These are phyloP conservation scores for Crepidodera aurea DNA, from an alignment of 2,888 invertebrate species.

Conservation along the genomic window DNA sequence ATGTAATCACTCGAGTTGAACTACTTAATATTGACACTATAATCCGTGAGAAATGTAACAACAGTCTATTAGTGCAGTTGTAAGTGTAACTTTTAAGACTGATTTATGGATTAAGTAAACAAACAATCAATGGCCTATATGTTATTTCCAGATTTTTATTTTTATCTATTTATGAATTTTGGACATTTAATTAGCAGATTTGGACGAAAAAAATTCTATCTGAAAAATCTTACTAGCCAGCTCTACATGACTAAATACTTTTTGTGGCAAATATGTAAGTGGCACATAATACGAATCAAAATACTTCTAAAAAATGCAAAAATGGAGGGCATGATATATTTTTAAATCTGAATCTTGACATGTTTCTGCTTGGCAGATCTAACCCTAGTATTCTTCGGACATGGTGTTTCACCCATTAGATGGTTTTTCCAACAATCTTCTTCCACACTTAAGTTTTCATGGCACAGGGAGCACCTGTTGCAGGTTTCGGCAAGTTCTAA, in stretches of 20 bases:
- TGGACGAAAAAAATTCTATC: too few species aligned
- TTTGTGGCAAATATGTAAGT: background rate
- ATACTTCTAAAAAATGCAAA: background rate
- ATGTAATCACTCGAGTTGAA: background rate
- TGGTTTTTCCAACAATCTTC: constrained; percentile 87
- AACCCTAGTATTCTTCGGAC: constrained; percentile 56
- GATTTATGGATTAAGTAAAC: background rate
- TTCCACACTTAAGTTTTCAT: constrained; percentile 75
- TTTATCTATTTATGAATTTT: background rate
- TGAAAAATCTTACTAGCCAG: too few species aligned
- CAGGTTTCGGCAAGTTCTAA: constrained; percentile 68
- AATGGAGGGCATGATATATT: background rate
- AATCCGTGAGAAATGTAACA: background rate
- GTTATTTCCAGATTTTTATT: too few species aligned
- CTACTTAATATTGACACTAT: background rate
- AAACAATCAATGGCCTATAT: too few species aligned
- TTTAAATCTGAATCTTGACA: constrained; percentile 56
- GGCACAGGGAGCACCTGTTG: constrained; percentile 88
- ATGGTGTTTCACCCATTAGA: constrained; percentile 69
- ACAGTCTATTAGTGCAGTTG: background rate
- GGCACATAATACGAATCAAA: background rate
- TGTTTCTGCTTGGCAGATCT: constrained; percentile 54
- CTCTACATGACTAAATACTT: background rate
- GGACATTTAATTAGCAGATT: background rate
- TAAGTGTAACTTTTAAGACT: background rate